Percentiles rank a stretch among this genome's conserved stretches.
phyloP scores from a whole-genome alignment of 2,888 invertebrate species.

The Eumacrocentrus americanus region DNA sequence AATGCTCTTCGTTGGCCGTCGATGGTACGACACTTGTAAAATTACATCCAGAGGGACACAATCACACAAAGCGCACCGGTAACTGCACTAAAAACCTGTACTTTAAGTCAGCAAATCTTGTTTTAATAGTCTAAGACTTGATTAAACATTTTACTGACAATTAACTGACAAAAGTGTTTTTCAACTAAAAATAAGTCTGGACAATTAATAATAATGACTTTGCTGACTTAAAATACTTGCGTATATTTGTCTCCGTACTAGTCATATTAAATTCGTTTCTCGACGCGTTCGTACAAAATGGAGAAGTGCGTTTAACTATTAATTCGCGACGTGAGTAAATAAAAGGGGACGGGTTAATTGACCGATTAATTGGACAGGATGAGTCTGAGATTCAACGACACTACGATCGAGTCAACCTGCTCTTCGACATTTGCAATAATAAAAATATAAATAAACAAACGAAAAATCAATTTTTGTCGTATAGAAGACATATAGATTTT shows the following conservation, averaged over 20 bases:
- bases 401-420: slow-evolving; percentile 26
- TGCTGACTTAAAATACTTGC: neutral
- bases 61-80: slow-evolving; percentile 23
- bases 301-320: slow-evolving; percentile 19
- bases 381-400: neutral
- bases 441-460: neutral
- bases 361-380: too few species aligned
- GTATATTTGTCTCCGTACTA: slow-evolving; percentile 24
- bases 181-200: too few species aligned
- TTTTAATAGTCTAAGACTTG: too few species aligned
- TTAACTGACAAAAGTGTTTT: too few species aligned
- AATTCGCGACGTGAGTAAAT: neutral
- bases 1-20: slow-evolving; percentile 17
- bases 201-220: neutral
- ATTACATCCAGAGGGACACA: neutral
- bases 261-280: slow-evolving; percentile 26
- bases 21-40: slow-evolving; percentile 8
- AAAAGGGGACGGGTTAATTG: neutral
- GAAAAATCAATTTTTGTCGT: neutral
- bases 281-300: slow-evolving; percentile 11
- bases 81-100: slow-evolving; percentile 6
- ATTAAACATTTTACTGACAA: neutral
- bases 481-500: neutral
- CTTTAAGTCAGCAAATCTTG: neutral
- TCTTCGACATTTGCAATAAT: neutral